Percentiles rank a stretch among this genome's conserved stretches.
phyloP scores from a whole-genome alignment of 2,888 invertebrate genomes.

The Dicyrtomina minuta region DNA sequence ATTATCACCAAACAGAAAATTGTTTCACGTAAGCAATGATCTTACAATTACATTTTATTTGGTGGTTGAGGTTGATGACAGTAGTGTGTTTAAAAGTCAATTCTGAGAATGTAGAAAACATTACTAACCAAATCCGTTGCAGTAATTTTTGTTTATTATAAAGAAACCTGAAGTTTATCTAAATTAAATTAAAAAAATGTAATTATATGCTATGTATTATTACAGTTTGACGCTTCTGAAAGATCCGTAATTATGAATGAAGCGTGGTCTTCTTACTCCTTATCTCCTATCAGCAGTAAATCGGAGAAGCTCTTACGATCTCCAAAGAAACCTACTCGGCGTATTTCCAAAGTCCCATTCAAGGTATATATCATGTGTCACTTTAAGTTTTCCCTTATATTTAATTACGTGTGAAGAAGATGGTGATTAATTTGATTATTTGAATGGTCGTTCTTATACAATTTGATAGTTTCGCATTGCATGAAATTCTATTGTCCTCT shows the following conservation, averaged over 20 bases:
- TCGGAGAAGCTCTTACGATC: constrained; percentile 91
- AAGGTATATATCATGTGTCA: constrained; percentile 63
- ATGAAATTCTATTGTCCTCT: too few relatives aligned
- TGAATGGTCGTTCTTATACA: too few relatives aligned
- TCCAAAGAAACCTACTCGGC: constrained; percentile 94
- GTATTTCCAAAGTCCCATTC: constrained; percentile 97
- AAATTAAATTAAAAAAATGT: too few relatives aligned
- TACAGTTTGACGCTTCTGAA: constrained; percentile 66
- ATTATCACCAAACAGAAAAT: constrained; percentile 68
- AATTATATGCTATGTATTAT: constrained; percentile 53
- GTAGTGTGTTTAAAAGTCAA: too few relatives aligned
- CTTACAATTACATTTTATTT: neutral
- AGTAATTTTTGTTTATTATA: too few relatives aligned
- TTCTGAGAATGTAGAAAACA: too few relatives aligned
- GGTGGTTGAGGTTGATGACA: too few relatives aligned
- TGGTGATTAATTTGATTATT: too few relatives aligned
- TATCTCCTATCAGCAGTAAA: constrained; percentile 92
- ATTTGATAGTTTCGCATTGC: too few relatives aligned
- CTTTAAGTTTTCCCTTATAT: neutral
- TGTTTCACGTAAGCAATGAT: constrained; percentile 58
- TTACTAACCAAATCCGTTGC: too few relatives aligned
- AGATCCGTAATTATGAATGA: constrained; percentile 61
- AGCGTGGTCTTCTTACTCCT: constrained; percentile 81
- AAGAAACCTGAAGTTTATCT: too few relatives aligned
- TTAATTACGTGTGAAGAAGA: too few relatives aligned